Percentiles rank a stretch among this genome's conserved stretches.
phyloP scores from a whole-genome alignment of 2,797 vertebrate genomes.

The Taenioides sp. region DNA sequence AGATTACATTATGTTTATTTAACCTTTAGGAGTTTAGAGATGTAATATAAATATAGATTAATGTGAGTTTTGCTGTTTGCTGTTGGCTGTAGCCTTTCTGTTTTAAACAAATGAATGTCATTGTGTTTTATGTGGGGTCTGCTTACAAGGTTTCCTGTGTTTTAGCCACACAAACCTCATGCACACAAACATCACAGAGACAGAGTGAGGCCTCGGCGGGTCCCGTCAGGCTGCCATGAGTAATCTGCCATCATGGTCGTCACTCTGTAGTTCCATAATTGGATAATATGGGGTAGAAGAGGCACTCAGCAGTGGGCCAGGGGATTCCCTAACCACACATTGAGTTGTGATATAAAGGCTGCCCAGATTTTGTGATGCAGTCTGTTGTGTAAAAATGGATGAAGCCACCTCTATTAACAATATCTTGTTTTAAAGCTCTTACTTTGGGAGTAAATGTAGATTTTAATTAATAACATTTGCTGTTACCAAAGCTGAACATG shows the following conservation, averaged over 20 bases:
- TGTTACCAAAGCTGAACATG: no score
- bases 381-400: background rate
- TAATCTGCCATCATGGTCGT: constrained; percentile 62
- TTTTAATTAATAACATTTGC: no score
- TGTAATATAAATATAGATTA: background rate
- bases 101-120: constrained; percentile 1
- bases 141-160: background rate
- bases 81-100: background rate
- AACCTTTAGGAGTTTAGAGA: constrained; percentile 7
- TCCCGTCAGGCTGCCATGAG: constrained; percentile 50
- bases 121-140: background rate
- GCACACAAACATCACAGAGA: constrained; percentile 15
- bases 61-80: background rate
- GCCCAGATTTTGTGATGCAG: constrained; percentile 14
- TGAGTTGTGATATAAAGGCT: constrained; percentile 35
- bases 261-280: constrained; percentile 57
- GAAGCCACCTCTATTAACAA: background rate
- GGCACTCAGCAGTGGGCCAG: constrained; percentile 51
- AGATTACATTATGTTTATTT: constrained; percentile 9
- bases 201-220: constrained; percentile 30
- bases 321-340: constrained; percentile 62
- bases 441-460: no score
- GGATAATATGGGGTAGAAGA: constrained; percentile 65
- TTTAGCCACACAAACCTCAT: constrained; percentile 9
- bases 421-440: background rate